Percentiles rank a stretch among this genome's conserved stretches.
phyloP scores from a whole-genome alignment of 2,797 vertebrate genomes.

The Pangasius larnaudii region DNA sequence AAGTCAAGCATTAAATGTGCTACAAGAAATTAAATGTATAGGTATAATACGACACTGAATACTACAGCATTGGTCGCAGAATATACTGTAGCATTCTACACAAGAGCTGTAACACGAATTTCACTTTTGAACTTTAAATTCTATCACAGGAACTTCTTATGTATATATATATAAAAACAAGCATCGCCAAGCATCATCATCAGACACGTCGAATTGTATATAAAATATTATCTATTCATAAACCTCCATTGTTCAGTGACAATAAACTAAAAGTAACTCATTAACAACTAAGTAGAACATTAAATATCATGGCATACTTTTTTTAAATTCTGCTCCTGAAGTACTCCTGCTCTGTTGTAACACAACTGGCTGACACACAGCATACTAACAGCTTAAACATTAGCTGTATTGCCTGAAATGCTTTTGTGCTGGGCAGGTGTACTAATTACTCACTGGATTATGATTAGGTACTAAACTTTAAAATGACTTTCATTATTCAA shows the following conservation, averaged over 20 bases:
- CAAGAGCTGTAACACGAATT: background rate
- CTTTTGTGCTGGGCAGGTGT: background rate
- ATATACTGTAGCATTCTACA: background rate
- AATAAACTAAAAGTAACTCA: background rate
- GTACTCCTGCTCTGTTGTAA: background rate
- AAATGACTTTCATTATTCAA: background rate
- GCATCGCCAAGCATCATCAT: background rate
- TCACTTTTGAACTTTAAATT: background rate
- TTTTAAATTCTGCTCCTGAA: background rate
- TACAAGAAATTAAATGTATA: background rate
- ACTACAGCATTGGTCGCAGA: background rate
- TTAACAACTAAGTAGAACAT: background rate
- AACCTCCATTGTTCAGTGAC: background rate
- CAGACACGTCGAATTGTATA: background rate
- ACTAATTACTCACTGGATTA: background rate
- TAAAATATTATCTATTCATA: background rate
- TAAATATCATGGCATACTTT: background rate
- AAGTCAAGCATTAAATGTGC: background rate
- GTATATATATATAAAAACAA: too few species aligned
- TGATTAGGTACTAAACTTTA: background rate
- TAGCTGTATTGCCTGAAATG: background rate
- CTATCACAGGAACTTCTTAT: too few species aligned
- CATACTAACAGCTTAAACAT: slow-evolving; percentile 1
- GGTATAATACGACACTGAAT: background rate
- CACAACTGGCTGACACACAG: background rate